Base-by-base conservation (phyloP, 1,140 invertebrate species). In the Cyphomyrmex costatus region DNA sequence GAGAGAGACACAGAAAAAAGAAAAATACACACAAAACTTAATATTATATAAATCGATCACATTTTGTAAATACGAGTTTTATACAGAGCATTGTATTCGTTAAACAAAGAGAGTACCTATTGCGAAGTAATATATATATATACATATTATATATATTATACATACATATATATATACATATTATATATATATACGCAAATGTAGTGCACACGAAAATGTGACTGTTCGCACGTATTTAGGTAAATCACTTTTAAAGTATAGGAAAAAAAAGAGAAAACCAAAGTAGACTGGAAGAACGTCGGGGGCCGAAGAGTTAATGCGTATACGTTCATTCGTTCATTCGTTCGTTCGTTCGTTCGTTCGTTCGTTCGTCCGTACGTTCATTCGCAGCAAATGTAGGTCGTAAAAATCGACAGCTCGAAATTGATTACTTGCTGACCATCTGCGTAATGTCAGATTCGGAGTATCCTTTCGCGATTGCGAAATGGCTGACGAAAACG, bases 21-120 rank as follows among this genome's bases (percentile, higher is more conserved):
- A 85, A 49, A 63, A 74, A 65, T 66, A 66, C 61, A 79, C 61
- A 79, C 63, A 70, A 76, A 91, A 87, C 77, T 83, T 86, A 91
- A 86, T 90, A 92, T 76, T 90, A 91, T 88, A 92, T 85, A 91
- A 91, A 92, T 91, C 87, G 89, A 92, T 95, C 93, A 94, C 88
- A 68, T 68, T 92, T 91, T 95, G 94, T 94, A 95, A 87, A 95
- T 95, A 95, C 94, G 93, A 95, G 93, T 95, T 95, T 95, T 95
- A 95, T 95, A 95, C 94, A 94, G 93, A 95, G 92, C 91, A 95
- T 94, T 93, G 93, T 95, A 94, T 92, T 93, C 93, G 94, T 94
- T 93, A 92, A 94, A 91, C 92, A 87, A 71, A 86, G 58, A 90
- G 83, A 90, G 89, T 90, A 89, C 86, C 80, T 93, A 94, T 89